Evolutionary conservation across 2,888 invertebrate species (phyloP).

Genomic region (Cataglyphis albicans): DNA sequence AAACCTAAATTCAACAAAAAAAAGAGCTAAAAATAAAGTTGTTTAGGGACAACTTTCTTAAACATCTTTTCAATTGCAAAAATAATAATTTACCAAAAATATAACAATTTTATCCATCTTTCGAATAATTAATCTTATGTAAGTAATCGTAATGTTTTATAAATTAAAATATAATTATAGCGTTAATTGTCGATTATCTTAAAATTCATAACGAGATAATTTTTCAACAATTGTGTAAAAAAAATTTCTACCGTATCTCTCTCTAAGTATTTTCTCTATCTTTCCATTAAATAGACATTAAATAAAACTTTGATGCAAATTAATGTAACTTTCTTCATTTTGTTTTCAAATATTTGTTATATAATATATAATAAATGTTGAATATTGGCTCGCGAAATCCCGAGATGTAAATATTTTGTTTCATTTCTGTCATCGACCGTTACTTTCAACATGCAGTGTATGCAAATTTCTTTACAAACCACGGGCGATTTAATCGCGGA

Average conservation of each 20-base stretch:
- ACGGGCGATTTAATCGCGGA: neutral
- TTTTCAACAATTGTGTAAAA: neutral
- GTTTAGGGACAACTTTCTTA: neutral
- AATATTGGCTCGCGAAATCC: neutral
- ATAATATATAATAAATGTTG: neutral
- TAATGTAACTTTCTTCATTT: neutral
- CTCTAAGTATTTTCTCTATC: no score
- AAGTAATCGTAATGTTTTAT: neutral
- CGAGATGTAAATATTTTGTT: conserved; percentile 3
- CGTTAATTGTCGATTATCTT: neutral
- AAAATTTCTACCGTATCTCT: neutral
- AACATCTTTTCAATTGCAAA: neutral
- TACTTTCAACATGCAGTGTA: neutral
- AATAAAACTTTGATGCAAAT: neutral
- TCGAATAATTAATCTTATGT: neutral
- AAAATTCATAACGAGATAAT: neutral
- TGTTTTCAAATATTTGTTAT: neutral
- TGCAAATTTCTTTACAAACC: neutral
- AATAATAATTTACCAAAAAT: neutral
- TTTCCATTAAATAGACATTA: neutral
- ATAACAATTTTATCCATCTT: neutral
- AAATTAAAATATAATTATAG: neutral
- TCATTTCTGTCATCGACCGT: conserved; percentile 22
- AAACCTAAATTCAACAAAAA: neutral
- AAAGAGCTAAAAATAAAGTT: neutral